Conservation (phyloP, 2,113 vertebrate species). For the Progne subis region DNA sequence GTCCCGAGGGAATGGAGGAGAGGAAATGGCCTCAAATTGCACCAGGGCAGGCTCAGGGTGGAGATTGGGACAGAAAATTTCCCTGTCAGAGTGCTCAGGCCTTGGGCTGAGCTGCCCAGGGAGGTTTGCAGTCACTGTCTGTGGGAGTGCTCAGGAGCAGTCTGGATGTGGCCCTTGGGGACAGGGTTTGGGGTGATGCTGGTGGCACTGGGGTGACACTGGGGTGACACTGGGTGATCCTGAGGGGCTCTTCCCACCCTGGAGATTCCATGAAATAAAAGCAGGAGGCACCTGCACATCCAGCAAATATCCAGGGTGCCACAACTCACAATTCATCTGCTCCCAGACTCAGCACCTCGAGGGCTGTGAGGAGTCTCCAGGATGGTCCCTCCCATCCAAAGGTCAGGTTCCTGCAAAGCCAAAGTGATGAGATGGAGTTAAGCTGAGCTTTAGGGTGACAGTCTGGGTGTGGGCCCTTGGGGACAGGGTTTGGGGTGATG, state of each 20-base stretch:
- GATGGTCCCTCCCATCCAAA: too few species aligned
- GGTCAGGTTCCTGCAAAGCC: too few species aligned
- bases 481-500: not conserved
- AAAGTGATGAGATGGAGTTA: too few species aligned
- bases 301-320: too few species aligned
- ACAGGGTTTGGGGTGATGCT: not conserved
- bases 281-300: too few species aligned
- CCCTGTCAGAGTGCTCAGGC: not conserved
- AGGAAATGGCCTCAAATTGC: not conserved
- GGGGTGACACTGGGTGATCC: not conserved
- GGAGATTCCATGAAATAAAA: too few species aligned
- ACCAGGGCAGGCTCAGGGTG: not conserved
- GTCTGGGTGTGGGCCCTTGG: not conserved
- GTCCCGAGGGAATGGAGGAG: not conserved
- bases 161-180: not conserved
- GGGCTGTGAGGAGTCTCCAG: too few species aligned
- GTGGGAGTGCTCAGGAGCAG: not conserved
- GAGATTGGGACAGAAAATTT: not conserved
- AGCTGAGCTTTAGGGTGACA: too few species aligned
- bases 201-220: too few species aligned
- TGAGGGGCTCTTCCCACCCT: fast-evolving
- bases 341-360: too few species aligned
- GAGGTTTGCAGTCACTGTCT: not conserved
- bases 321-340: too few species aligned
- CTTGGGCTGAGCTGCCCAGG: not conserved